Percentiles rank a stretch among this genome's conserved stretches.
phyloP scores from a whole-genome alignment of 1,140 invertebrate species.

The Chlorops oryzae region DNA sequence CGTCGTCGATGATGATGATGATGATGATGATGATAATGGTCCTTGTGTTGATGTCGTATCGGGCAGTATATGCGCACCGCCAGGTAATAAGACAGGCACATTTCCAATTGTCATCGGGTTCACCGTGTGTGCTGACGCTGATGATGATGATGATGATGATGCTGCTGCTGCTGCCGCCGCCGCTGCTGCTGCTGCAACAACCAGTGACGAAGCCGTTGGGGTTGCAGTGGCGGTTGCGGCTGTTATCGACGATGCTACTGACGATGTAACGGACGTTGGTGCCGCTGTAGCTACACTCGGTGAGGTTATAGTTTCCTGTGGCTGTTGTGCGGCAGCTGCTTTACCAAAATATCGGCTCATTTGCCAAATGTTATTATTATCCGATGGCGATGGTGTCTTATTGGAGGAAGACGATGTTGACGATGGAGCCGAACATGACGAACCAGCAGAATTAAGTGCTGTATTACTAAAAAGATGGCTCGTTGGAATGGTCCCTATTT shows the following conservation, averaged over 20 bases:
- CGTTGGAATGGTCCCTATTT: constrained; percentile 19
- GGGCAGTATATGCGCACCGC: constrained; percentile 42
- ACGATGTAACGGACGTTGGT: too few species aligned
- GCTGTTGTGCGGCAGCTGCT: constrained; percentile 28
- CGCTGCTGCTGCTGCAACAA: too few species aligned
- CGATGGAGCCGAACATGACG: constrained; percentile 10
- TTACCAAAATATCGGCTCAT: constrained; percentile 38
- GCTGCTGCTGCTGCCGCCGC: too few species aligned
- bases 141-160: too few species aligned
- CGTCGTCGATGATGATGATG: too few species aligned
- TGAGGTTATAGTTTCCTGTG: constrained; percentile 10
- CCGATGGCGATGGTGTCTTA: constrained; percentile 41
- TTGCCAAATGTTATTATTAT: constrained; percentile 37
- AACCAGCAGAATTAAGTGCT: constrained; percentile 7
- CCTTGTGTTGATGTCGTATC: constrained; percentile 13
- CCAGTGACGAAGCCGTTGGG: constrained; percentile 4
- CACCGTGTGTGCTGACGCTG: constrained; percentile 3
- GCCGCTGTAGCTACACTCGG: constrained; percentile 7
- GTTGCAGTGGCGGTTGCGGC: too few species aligned
- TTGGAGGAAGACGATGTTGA: constrained; percentile 39
- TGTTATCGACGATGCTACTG: too few species aligned
- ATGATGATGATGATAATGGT: background rate
- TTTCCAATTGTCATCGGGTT: constrained; percentile 29
- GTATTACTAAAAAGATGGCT: constrained; percentile 5
- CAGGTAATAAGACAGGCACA: constrained; percentile 34